Conservation (phyloP, 2,888 invertebrate genomes). For the Dicranocentrus wangi region DNA sequence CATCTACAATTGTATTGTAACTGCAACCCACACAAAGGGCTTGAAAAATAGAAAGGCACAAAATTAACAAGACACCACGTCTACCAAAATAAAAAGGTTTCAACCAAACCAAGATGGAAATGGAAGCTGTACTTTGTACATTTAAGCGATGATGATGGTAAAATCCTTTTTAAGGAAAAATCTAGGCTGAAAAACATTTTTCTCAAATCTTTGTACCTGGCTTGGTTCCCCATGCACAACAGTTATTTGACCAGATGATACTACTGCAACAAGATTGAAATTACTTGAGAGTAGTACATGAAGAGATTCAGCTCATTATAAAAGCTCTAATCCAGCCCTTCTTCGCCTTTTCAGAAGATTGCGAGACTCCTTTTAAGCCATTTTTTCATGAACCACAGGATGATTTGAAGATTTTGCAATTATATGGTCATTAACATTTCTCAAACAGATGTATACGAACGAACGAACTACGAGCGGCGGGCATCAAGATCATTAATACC, state of each 20-base stretch:
- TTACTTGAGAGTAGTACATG: too few species aligned
- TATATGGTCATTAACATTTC: conserved; percentile 21
- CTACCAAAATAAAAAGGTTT: neutral
- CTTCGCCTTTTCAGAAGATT: neutral
- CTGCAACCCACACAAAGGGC: neutral
- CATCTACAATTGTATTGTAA: neutral
- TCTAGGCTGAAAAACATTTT: conserved; percentile 13
- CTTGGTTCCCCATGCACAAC: neutral
- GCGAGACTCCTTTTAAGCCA: neutral
- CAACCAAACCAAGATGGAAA: conserved; percentile 28
- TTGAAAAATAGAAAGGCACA: conserved; percentile 17
- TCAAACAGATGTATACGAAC: neutral
- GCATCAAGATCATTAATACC: too few species aligned
- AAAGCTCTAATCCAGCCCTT: conserved; percentile 1
- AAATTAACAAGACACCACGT: conserved; percentile 14
- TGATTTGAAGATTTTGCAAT: neutral
- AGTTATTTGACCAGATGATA: neutral
- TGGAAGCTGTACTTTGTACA: conserved; percentile 4
- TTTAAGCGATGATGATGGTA: neutral
- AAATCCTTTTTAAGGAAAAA: conserved; percentile 34
- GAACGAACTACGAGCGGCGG: too few species aligned
- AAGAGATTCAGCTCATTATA: conserved; percentile 3
- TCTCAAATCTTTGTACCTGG: neutral
- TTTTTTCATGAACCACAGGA: neutral
- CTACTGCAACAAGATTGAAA: neutral